Percentiles rank a stretch among this genome's conserved stretches.
Evolutionary conservation across 2,888 invertebrate species (phyloP).

Genomic region (Drosophila neoperkinsi): DNA sequence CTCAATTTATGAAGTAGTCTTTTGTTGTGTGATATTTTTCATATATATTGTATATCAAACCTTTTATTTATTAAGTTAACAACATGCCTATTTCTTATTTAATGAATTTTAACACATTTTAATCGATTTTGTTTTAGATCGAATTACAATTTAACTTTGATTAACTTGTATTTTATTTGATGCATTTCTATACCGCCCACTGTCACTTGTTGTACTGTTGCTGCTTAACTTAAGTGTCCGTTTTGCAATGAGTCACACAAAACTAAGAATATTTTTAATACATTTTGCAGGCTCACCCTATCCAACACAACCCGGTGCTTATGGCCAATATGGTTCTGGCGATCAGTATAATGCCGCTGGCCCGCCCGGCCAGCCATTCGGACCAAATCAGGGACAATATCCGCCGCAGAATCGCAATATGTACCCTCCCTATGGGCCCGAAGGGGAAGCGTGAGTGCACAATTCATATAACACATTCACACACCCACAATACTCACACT

Average conservation of each 20-base stretch:
- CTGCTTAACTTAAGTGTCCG: not conserved
- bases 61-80: not conserved
- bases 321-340: constrained; percentile 89
- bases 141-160: not conserved
- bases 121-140: constrained; percentile 1
- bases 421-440: constrained; percentile 91
- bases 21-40: not conserved
- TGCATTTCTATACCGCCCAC: constrained; percentile 4
- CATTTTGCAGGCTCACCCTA: constrained; percentile 86
- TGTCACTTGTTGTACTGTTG: constrained; percentile 5
- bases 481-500: constrained; percentile 7
- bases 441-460: constrained; percentile 88
- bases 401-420: constrained; percentile 91
- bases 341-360: constrained; percentile 87
- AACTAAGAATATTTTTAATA: constrained; percentile 5
- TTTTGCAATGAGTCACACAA: not conserved
- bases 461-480: constrained; percentile 44
- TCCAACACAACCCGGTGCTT: constrained; percentile 87
- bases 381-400: constrained; percentile 87
- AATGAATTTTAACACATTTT: not conserved
- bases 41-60: not conserved
- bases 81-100: not conserved
- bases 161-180: constrained; percentile 13
- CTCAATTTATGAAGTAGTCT: not conserved
- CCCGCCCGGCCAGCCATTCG: constrained; percentile 87